Base-by-base conservation (phyloP, 1,140 invertebrate species). In the Temnothorax longispinosus region DNA sequence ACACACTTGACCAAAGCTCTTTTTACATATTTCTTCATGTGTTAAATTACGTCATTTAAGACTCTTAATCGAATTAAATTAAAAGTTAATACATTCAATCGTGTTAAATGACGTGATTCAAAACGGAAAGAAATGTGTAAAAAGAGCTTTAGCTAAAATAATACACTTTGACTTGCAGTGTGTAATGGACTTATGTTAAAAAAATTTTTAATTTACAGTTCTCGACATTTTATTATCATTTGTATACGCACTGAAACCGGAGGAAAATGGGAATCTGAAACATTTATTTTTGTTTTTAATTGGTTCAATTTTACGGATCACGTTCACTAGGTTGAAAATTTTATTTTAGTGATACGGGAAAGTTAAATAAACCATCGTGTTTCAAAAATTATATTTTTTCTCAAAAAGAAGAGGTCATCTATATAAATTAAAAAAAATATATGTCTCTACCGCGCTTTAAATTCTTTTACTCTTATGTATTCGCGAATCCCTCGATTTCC, bases 211-310 rank as follows among this genome's bases (percentile, higher is more conserved):
- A 54, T 50, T 72, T 72, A 71, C 21, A n/a, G 21, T 52, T 35
- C 8, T 32, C 21, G 8, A 72, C 27, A 35, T 52, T 72, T 72
- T 8, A 35, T 52, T 72, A 50, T 72, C 13, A 72, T 6, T 52
- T 8, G 5, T 32, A 47, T 21, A 10, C 11, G 47, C 11, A 47
- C 11, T 3, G 11, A 65, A 47, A 64, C 18, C 11, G 10, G 21
- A 62, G 15, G 10, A 21, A 18, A 64, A 60, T 44, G 2, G 38
- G 21, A 5, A 41, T 54, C n/a, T 56, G 72, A 7, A 67, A 67
- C 4, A 41, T 67, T 67, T 4, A 41, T 76, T 58, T 60, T 62
- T 78, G 13, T 78, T 78, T 78, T 78, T 78, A 78, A 47, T 78
- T 18, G 41, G 11, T 35, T 65, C 27, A 32, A 76, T 76, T 76